Evolutionary conservation across 1,140 invertebrate species (phyloP).

Genomic region (Phymorhynchus buccinoides): DNA sequence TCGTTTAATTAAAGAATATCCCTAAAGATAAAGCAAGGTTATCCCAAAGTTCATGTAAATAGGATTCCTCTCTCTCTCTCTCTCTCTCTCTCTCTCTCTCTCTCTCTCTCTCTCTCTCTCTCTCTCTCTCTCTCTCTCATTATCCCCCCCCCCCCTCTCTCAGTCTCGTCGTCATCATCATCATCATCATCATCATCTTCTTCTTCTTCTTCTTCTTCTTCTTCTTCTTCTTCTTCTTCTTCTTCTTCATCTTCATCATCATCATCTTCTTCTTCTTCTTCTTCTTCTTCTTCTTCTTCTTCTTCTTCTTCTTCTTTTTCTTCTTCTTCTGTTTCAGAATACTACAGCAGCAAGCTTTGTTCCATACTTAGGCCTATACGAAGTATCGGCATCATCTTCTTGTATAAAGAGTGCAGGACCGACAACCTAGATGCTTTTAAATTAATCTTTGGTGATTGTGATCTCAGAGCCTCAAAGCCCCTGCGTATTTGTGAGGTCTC

Average conservation of each 20-base stretch:
- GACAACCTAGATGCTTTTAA: no score
- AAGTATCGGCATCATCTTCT: no score
- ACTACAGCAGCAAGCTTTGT: neutral
- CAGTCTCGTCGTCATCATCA: neutral
- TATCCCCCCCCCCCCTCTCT: neutral
- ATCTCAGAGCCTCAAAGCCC: no score
- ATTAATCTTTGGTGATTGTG: no score
- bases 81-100: neutral
- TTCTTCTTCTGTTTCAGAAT: neutral
- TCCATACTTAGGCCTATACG: no score
- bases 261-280: neutral
- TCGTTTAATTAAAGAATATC: no score
- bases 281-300: neutral
- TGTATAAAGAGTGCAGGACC: no score
- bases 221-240: neutral
- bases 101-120: constrained; percentile 12
- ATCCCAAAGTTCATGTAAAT: neutral
- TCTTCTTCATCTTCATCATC: neutral
- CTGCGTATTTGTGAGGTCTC: no score
- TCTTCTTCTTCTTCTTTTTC: neutral
- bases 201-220: neutral
- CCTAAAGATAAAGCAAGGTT: no score
- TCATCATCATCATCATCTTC: neutral
- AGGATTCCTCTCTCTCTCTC: neutral
- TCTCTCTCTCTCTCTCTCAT: constrained; percentile 7